Base-by-base conservation (phyloP, 2,113 vertebrate species). In the Saccopteryx leptura region DNA sequence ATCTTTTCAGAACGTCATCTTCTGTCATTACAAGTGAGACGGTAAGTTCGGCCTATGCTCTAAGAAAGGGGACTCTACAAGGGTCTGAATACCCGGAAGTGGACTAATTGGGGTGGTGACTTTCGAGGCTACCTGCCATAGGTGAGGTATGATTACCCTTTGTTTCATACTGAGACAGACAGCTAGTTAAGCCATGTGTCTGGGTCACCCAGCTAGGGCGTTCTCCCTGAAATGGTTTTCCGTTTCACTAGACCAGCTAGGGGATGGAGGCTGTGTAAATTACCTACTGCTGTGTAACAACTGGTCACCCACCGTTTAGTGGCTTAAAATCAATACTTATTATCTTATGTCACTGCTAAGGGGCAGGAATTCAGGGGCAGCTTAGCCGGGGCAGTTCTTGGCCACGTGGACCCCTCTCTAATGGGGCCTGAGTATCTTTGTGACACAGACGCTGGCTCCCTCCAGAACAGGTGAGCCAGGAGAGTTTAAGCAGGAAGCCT, bases 391-490 rank as follows among this genome's bases (percentile, higher is more conserved):
- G 26, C 26, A 2, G 31, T 5, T 17, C 74, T 66, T 21, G 2
- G 26, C n/a, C 31, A 2, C 11, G 0, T 0, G 1, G 19, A 39
- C 46, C 24, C 19, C 23, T 81, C 14, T 24, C 12, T 28, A 31
- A 33, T 0, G 15, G 1, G 2, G 65, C 21, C 28, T 24, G 23
- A 52, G 31, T 33, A 18, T 26, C 69, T 85, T 88, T n/a, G 52
- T 28, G 56, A 78, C 8, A 3, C 2, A 28, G 83, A n/a, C 26
- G 24, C 31, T 56, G 79, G 61, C 39, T 87, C 91, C 65, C n/a
- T 65, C 65, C 61, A 90, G 33, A 87, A 60, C 5, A 39, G 61
- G 75, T 79, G 75, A 88, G 63, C 80, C 39, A 76, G 82, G 82
- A 50, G 18, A 74, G 39, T 48, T 31, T 46, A 75, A 28, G 58